Evolutionary conservation across 2,113 vertebrate genomes (phyloP).

Genomic region (Pampusana beccarii): DNA sequence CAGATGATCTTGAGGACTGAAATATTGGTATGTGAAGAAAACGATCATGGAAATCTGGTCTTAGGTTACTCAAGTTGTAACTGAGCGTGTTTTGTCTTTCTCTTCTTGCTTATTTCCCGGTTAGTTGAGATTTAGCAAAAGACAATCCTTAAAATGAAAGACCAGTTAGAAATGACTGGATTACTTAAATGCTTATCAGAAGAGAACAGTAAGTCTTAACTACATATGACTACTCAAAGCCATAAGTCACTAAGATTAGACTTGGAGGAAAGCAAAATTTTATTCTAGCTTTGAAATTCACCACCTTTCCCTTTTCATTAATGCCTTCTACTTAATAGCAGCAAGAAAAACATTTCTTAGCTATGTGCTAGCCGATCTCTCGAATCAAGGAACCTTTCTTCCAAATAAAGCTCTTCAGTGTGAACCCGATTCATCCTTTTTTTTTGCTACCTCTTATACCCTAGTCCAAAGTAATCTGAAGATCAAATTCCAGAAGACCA

Average conservation of each 20-base stretch:
- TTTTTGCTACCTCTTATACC: background rate
- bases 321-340: background rate
- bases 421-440: background rate
- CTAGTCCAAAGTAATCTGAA: background rate
- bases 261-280: background rate
- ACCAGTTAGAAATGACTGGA: background rate
- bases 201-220: background rate
- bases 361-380: background rate
- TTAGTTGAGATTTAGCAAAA: background rate
- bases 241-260: background rate
- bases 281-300: background rate
- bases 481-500: background rate
- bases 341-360: background rate
- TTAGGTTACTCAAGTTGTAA: background rate
- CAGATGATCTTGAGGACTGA: background rate
- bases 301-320: background rate
- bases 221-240: background rate
- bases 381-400: background rate
- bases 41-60: background rate
- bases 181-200: background rate
- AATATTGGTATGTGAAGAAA: background rate
- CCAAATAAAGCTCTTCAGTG: background rate
- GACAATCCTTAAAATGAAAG: background rate
- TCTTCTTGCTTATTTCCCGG: background rate
- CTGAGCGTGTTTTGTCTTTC: background rate